Evolutionary conservation across 2,113 vertebrate genomes (phyloP), one percentile per base, ranked within the genome.

Genomic region (Turnix velox): DNA sequence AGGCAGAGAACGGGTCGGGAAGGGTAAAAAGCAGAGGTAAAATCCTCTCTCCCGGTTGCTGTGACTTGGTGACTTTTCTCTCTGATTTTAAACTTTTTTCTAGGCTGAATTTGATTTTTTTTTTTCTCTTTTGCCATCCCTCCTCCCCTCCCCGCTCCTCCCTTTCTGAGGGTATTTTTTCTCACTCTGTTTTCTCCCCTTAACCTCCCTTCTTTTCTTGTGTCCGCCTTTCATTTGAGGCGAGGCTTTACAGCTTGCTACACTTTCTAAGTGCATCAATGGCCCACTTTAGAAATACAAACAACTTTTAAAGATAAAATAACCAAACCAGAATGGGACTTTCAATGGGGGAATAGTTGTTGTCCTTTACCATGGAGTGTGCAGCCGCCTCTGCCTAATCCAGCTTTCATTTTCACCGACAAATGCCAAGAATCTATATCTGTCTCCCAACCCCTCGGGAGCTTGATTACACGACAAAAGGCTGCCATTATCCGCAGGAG

Each of bases 391-490:
- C 97, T 98, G 98, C 97, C 97, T 99, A 99, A 99, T 99, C 99
- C 98, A 92, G 96, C 98, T 99, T 99, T 99, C 99, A 99, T 99
- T 99, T 98, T 97, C 92, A 97, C 99, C 98, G 98, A 98, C 98
- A 98, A 98, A 99, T 98, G 98, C 98, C 98, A 98, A 98, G 98
- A 98, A 98, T 98, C 98, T 98, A 96, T 97, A 97, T 97, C 90
- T 98, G 98, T 98, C 98, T 98, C 98, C 97, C 91, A 96, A 97
- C 98, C 98, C 98, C 97, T 98, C 97, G 97, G 98, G 99, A 98
- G 98, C 98, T 98, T 99, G 98, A 99, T 99, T 98, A 98, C 98
- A 93, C 97, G 97, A 99, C 99, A 99, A 99, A 99, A 98, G 98
- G 97, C 95, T 97, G 97, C 97, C 96, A 98, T 98, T 98, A 98